Base-by-base conservation (phyloP, 2,797 vertebrate genomes). In the Cossypha dichroa region DNA sequence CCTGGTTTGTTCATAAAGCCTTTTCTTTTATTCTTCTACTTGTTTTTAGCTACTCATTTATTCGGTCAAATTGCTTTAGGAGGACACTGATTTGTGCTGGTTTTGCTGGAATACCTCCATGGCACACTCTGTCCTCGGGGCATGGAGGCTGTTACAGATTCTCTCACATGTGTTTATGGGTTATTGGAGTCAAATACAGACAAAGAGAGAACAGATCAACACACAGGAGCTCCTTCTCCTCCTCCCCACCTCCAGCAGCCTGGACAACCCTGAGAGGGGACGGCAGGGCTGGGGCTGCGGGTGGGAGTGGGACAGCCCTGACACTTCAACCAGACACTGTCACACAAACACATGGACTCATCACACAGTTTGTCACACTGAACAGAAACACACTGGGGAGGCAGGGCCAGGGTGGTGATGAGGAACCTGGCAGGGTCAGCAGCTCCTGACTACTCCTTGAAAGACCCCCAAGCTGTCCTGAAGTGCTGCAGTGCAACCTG, bases 401-500 rank as follows among this genome's bases (percentile, higher is more conserved):
- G 59, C 5, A 14, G 72, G 62, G 38, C 78, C 54, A 82, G 55
- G 52, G 49, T 3, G 7, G 40, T 31, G 45, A 55, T 5, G 23
- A 85, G 80, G 75, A 82, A 55, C 51, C 43, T 6, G 6, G 72
- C 17, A 89, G 48, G 25, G 43, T 40, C 4, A 2, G 78, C 68
- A 88, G 38, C 85, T 68, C 72, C 34, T 3, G 2, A 28, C 68
- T 79, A 60, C 66, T 68, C 56, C 74, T 59, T 6, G 2, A 75
- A 91, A 85, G 48, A 66, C 25, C 8, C 43, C 6, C 7, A 13
- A 56, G 68, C 41, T 5, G 5, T 85, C 89, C 77, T 77, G 34
- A 96, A 94, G 74, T 77, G 81, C 70, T 8, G 4, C 82, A 62
- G 94, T 95, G 94, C 87, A 88, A 83, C 82, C 77, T 80, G 85